Evolutionary conservation across 2,113 vertebrate genomes (phyloP).

Genomic region (Benitochromis conjunctus): DNA sequence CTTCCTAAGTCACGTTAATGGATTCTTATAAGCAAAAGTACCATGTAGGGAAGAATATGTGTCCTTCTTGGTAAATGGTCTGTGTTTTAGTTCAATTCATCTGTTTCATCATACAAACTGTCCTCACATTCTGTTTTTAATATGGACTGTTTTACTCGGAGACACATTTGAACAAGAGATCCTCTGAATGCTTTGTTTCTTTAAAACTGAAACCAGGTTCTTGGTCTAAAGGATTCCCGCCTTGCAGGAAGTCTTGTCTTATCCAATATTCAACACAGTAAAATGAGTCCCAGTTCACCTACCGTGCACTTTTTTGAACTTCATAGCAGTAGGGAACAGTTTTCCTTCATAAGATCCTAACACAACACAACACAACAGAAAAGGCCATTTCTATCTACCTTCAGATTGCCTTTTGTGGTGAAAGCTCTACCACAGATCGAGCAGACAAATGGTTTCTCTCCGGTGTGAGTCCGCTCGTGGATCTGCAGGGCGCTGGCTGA

Average conservation of each 20-base stretch:
- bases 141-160: background rate
- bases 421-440: slow-evolving; percentile 96
- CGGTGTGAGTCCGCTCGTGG: slow-evolving; percentile 97
- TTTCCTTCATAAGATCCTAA: background rate
- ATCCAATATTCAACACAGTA: background rate
- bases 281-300: background rate
- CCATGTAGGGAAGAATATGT: background rate
- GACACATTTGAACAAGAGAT: background rate
- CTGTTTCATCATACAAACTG: background rate
- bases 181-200: background rate
- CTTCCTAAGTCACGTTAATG: background rate
- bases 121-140: background rate
- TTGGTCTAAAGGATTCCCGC: background rate
- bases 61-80: background rate
- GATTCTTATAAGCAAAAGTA: background rate
- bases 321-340: background rate
- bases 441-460: slow-evolving; percentile 98
- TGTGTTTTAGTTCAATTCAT: background rate
- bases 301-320: background rate
- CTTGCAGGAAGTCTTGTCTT: background rate
- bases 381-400: slow-evolving; percentile 69
- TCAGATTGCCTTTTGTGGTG: slow-evolving; percentile 99
- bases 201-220: background rate
- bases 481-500: slow-evolving; percentile 98
- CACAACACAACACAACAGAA: background rate